Percentiles rank a stretch among this genome's conserved stretches.
These are phyloP conservation scores for Ennomos quercinarius DNA, from an alignment of 2,888 invertebrate species.

Conservation along the genomic window DNA sequence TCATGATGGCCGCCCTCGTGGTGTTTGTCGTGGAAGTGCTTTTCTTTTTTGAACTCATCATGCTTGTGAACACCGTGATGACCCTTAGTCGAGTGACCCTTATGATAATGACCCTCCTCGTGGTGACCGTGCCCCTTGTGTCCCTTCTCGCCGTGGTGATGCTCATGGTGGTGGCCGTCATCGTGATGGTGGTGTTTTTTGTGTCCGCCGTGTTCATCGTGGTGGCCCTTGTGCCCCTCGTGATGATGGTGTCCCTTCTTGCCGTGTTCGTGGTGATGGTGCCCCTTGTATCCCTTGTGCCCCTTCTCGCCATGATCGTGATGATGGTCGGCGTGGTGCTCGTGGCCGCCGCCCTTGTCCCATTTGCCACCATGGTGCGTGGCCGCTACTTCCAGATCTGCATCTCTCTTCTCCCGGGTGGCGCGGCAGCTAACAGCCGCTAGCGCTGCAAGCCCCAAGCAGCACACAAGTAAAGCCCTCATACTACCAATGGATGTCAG, in stretches of 20 bases:
- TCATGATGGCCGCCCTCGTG: conserved; percentile 92
- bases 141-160: conserved; percentile 88
- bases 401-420: conserved; percentile 74
- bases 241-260: conserved; percentile 91
- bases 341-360: conserved; percentile 87
- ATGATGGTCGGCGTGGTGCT: conserved; percentile 87
- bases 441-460: conserved; percentile 80
- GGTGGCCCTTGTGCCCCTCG: conserved; percentile 87
- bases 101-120: conserved; percentile 89
- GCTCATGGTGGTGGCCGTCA: conserved; percentile 87
- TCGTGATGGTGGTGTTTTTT: conserved; percentile 88
- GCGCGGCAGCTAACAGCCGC: conserved; percentile 83
- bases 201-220: conserved; percentile 87
- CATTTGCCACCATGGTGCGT: conserved; percentile 74
- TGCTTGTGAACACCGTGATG: conserved; percentile 94
- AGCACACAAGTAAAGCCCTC: conserved; percentile 70
- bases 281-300: conserved; percentile 90
- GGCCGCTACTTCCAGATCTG: conserved; percentile 85
- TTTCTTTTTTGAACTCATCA: conserved; percentile 94
- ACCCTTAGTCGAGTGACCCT: conserved; percentile 94
- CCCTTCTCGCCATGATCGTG: conserved; percentile 89
- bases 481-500: conserved; percentile 59
- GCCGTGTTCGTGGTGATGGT: conserved; percentile 87
- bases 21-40: conserved; percentile 94
- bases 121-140: conserved; percentile 86